A percentile compares a stretch with the other conserved stretches of the same genome.
These are phyloP conservation scores for Rhombomys opimus DNA, from an alignment of 2,113 vertebrate genomes.

Conservation along the genomic window DNA sequence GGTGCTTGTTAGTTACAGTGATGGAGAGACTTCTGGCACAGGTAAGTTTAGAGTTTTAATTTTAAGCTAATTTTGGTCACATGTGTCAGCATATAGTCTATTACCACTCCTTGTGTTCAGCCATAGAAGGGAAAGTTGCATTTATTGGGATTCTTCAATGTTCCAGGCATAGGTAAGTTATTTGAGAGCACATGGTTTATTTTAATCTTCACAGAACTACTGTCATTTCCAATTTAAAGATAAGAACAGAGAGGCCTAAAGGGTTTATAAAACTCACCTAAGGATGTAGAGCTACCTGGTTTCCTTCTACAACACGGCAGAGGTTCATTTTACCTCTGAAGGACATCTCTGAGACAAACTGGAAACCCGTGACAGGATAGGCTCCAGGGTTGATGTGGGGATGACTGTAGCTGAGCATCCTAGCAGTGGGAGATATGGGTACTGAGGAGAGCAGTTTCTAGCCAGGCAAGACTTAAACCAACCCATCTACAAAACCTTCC, in stretches of 20 bases:
- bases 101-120: not conserved
- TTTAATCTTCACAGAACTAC: not conserved
- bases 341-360: too few species aligned
- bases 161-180: not conserved
- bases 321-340: not conserved
- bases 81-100: not conserved
- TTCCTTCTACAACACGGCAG: not conserved
- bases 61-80: constrained; percentile 23
- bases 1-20: not conserved
- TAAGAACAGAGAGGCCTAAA: not conserved
- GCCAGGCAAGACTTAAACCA: too few species aligned
- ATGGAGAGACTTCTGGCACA: not conserved
- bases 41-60: constrained; percentile 13
- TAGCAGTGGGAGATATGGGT: too few species aligned
- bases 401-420: too few species aligned
- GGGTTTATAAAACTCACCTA: not conserved
- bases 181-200: not conserved
- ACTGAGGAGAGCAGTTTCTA: too few species aligned
- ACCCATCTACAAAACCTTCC: too few species aligned
- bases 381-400: too few species aligned
- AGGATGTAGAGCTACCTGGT: not conserved
- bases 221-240: not conserved
- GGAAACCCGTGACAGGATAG: too few species aligned
- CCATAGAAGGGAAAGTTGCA: not conserved
- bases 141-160: not conserved